Conservation (phyloP, 2,888 invertebrate species). For the Xestia c-nigrum region DNA sequence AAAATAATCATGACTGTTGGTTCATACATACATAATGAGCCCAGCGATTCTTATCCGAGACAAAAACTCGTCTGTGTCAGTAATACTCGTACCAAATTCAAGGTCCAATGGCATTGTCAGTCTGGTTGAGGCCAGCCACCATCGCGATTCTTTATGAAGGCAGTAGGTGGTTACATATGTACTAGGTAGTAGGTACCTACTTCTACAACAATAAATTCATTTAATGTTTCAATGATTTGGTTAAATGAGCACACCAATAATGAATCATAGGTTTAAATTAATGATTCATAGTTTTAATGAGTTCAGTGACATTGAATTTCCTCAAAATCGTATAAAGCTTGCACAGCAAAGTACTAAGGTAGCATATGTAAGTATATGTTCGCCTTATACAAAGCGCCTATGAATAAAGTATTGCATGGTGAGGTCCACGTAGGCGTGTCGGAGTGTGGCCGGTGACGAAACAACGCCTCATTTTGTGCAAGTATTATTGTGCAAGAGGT, state of each 20-base stretch:
- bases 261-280: slow-evolving; percentile 42
- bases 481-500: slow-evolving; percentile 87
- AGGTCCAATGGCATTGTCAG: slow-evolving; percentile 72
- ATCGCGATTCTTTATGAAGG: slow-evolving; percentile 66
- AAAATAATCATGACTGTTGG: slow-evolving; percentile 80
- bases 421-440: slow-evolving; percentile 85
- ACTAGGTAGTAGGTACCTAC: slow-evolving; percentile 26
- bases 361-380: slow-evolving; percentile 32
- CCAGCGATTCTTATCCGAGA: slow-evolving; percentile 80
- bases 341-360: slow-evolving; percentile 21
- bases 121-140: slow-evolving; percentile 71
- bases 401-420: slow-evolving; percentile 74
- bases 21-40: slow-evolving; percentile 81
- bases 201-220: slow-evolving; percentile 34
- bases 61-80: slow-evolving; percentile 82
- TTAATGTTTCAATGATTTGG: slow-evolving; percentile 29
- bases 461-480: slow-evolving; percentile 85
- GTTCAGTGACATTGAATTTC: slow-evolving; percentile 64
- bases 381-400: slow-evolving; percentile 57
- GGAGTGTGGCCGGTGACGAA: slow-evolving; percentile 84
- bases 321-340: slow-evolving; percentile 35
- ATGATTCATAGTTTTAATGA: slow-evolving; percentile 60
- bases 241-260: slow-evolving; percentile 24
- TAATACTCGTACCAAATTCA: slow-evolving; percentile 77
- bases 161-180: slow-evolving; percentile 44